A percentile compares a stretch with the other conserved stretches of the same genome.
phyloP scores from a whole-genome alignment of 1,140 invertebrate genomes.

The Hylyphantes graminicola region DNA sequence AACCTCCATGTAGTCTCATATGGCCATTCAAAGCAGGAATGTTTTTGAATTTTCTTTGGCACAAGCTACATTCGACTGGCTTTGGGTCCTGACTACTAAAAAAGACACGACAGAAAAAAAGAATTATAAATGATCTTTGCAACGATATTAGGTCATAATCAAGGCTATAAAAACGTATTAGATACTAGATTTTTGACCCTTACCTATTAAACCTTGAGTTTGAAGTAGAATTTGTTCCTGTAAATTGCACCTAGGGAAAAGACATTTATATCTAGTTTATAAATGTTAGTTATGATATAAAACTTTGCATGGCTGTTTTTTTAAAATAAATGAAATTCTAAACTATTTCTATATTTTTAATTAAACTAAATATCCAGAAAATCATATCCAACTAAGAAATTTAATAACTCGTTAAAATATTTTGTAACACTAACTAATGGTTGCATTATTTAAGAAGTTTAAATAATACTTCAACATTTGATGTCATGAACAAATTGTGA shows the following conservation, averaged over 20 bases:
- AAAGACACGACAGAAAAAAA: not conserved
- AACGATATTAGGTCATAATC: not conserved
- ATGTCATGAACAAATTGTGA: too few species aligned
- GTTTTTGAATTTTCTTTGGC: slow-evolving; percentile 95
- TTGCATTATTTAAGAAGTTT: too few species aligned
- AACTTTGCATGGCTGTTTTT: too few species aligned
- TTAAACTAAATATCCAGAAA: too few species aligned
- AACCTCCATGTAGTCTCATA: slow-evolving; percentile 95
- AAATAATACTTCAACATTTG: too few species aligned
- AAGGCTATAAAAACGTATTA: not conserved
- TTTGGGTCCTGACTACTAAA: slow-evolving; percentile 63
- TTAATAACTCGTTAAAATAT: too few species aligned
- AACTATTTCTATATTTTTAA: too few species aligned
- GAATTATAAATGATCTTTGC: too few species aligned
- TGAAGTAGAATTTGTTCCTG: slow-evolving; percentile 25
- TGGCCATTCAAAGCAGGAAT: slow-evolving; percentile 96
- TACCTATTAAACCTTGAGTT: slow-evolving; percentile 7
- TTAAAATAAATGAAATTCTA: too few species aligned
- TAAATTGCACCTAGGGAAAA: slow-evolving; percentile 28
- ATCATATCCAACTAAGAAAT: too few species aligned
- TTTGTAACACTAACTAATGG: too few species aligned
- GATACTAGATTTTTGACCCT: not conserved
- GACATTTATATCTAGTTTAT: not conserved
- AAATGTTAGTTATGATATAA: not conserved
- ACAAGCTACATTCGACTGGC: slow-evolving; percentile 93